phyloP scores from a whole-genome alignment of 2,888 invertebrate genomes.

The Arctia plantaginis region DNA sequence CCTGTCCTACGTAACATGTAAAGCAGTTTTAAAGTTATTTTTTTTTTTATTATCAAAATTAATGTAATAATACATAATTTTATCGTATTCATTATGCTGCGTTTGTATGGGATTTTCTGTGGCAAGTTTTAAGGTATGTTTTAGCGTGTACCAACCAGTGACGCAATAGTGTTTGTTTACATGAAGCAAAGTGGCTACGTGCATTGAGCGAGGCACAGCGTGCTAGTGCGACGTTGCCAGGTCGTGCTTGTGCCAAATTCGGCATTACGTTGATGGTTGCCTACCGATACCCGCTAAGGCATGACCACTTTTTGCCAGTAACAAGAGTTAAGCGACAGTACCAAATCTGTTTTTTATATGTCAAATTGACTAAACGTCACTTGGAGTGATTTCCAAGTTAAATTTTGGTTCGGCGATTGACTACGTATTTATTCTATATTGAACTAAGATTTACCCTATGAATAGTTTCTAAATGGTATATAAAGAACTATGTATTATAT shows the following conservation, averaged over 20 bases:
- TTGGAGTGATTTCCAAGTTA: constrained; percentile 35
- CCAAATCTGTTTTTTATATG: constrained; percentile 60
- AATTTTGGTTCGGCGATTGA: constrained; percentile 12
- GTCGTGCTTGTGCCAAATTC: constrained; percentile 80
- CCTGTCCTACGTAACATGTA: constrained; percentile 35
- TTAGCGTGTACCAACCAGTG: constrained; percentile 62
- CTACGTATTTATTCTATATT: neutral
- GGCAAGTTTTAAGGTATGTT: constrained; percentile 57
- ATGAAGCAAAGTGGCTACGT: constrained; percentile 70
- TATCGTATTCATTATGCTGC: constrained; percentile 45
- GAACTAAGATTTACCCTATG: neutral
- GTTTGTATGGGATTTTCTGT: constrained; percentile 54
- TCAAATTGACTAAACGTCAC: constrained; percentile 51
- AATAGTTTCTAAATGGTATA: neutral
- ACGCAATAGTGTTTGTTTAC: constrained; percentile 83
- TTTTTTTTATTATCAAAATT: constrained; percentile 59
- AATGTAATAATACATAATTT: constrained; percentile 68
- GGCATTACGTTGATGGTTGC: constrained; percentile 67
- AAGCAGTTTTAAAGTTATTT: constrained; percentile 57
- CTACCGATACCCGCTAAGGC: constrained; percentile 58
- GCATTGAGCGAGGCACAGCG: constrained; percentile 60
- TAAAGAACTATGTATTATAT: neutral
- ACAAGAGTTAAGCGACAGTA: constrained; percentile 54
- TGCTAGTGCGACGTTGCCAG: constrained; percentile 74
- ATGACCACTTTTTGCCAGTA: constrained; percentile 65